A percentile compares a stretch with the other conserved stretches of the same genome.
Conservation (phyloP, 2,888 invertebrate species). For the Acrobasis consociella region DNA sequence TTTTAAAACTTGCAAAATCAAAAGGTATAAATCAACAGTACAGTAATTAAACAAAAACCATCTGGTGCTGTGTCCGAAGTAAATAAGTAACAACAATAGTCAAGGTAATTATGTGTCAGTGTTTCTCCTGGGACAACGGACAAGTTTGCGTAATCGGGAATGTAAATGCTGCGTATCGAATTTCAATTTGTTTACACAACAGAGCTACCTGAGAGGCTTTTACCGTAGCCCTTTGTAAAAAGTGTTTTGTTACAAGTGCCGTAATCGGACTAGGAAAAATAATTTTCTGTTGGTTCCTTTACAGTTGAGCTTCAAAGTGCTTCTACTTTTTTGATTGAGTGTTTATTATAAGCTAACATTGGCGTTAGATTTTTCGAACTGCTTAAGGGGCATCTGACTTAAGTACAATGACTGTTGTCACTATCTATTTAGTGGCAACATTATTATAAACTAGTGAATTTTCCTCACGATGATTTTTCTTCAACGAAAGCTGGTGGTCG, state of each 20-base stretch:
- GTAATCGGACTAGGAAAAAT: constrained; percentile 8
- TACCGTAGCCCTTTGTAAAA: constrained; percentile 23
- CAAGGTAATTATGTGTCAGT: constrained; percentile 23
- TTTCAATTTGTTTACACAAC: constrained; percentile 33
- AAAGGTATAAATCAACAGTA: not conserved
- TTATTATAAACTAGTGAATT: too few species aligned
- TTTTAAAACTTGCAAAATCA: too few species aligned
- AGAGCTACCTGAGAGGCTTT: constrained; percentile 29
- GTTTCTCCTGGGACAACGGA: constrained; percentile 23
- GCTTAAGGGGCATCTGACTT: too few species aligned
- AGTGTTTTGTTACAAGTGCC: constrained; percentile 29
- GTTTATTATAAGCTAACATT: too few species aligned
- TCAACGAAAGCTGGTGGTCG: too few species aligned
- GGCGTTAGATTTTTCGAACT: too few species aligned
- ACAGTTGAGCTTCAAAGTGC: too few species aligned
- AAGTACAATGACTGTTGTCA: too few species aligned
- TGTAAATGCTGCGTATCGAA: constrained; percentile 33
- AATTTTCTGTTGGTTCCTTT: not conserved
- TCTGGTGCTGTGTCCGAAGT: constrained; percentile 7
- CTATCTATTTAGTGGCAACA: too few species aligned
- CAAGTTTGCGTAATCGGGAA: constrained; percentile 34
- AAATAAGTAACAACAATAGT: constrained; percentile 20
- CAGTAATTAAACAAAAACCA: constrained; percentile 21
- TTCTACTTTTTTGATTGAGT: too few species aligned
- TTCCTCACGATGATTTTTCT: too few species aligned